These are phyloP conservation scores for Semicossyphus pulcher DNA, from an alignment of 2,113 vertebrate species.

Conservation along the genomic window DNA sequence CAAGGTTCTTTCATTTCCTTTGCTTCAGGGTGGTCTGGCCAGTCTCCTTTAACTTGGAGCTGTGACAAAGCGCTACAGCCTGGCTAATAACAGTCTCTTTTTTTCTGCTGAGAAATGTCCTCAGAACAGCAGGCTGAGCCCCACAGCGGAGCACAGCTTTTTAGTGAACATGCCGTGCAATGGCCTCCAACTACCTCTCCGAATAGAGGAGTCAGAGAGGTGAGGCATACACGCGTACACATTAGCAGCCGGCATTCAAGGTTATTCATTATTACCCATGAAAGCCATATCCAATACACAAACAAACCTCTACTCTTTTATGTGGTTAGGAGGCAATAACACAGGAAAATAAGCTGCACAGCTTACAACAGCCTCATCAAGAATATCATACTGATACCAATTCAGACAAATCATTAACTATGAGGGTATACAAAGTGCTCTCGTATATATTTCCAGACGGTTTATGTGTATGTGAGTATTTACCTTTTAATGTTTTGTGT, in stretches of 20 bases:
- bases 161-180: neutral
- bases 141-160: neutral
- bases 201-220: constrained; percentile 5
- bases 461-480: no score
- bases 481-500: no score
- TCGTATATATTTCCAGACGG: no score
- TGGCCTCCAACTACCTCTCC: neutral
- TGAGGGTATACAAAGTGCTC: no score
- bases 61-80: neutral
- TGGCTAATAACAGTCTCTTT: neutral
- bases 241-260: neutral
- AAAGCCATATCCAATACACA: neutral
- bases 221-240: neutral
- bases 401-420: no score
- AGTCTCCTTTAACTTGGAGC: neutral
- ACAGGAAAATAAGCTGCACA: neutral
- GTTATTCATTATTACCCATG: constrained; percentile 15
- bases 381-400: no score
- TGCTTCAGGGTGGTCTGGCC: neutral
- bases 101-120: neutral
- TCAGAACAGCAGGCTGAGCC: neutral
- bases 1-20: neutral
- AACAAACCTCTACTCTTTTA: neutral
- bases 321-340: no score
- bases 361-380: neutral